A percentile compares a stretch with the other conserved stretches of the same genome.
phyloP scores from a whole-genome alignment of 2,888 invertebrate species.

The Helicoverpa assulta region DNA sequence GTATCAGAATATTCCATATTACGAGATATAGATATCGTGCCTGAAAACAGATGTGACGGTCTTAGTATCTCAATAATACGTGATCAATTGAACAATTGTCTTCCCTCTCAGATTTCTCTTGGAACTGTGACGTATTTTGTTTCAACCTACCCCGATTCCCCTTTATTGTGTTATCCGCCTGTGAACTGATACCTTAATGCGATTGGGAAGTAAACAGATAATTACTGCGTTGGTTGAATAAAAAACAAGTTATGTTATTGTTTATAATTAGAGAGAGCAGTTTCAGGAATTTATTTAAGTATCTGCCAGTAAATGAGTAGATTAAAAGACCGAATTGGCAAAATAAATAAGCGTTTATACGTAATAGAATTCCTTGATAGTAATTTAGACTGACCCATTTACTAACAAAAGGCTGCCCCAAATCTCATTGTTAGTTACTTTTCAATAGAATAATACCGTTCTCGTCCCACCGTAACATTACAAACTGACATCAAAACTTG shows the following conservation, averaged over 20 bases:
- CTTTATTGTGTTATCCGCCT: constrained; percentile 40
- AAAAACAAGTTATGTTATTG: constrained; percentile 32
- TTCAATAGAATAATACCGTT: constrained; percentile 52
- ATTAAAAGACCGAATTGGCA: not conserved
- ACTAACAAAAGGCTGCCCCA: constrained; percentile 40
- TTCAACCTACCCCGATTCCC: constrained; percentile 39
- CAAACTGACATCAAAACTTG: constrained; percentile 45
- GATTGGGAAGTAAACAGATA: constrained; percentile 51
- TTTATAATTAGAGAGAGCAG: constrained; percentile 5
- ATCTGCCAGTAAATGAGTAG: not conserved
- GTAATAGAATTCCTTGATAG: constrained; percentile 23
- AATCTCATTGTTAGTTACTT: constrained; percentile 56
- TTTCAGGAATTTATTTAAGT: not conserved
- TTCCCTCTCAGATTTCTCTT: constrained; percentile 48
- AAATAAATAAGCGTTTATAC: constrained; percentile 1
- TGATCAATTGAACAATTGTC: constrained; percentile 79
- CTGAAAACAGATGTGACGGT: constrained; percentile 48
- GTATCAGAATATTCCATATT: constrained; percentile 39
- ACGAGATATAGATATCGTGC: constrained; percentile 27
- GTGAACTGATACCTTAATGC: constrained; percentile 50
- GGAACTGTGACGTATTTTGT: constrained; percentile 34
- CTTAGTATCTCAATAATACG: constrained; percentile 66
- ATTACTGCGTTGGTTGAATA: constrained; percentile 27
- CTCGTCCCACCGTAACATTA: constrained; percentile 57
- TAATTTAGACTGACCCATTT: constrained; percentile 43